Evolutionary conservation across 2,888 invertebrate genomes (phyloP), one percentile per base, ranked within the genome.

Genomic region (Andrena bicolor): DNA sequence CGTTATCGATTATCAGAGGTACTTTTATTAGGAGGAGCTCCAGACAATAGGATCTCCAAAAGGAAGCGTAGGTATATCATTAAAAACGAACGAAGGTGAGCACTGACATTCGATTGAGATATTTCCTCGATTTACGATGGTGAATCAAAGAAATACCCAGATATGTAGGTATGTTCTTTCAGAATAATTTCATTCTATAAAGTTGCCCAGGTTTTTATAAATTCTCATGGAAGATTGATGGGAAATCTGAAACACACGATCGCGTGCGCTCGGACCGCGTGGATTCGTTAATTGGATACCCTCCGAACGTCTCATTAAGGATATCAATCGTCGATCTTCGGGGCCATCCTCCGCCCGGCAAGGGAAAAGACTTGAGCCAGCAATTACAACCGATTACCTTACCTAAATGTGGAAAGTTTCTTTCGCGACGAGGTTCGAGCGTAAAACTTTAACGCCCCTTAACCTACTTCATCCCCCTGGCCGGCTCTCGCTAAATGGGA

Each of bases 71-170:
- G 10, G 35, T 32, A 53, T 2, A 8, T 53, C 53, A 7, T 16
- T 49, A 49, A 49, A 49, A 49, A 2, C 7, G n/a, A 49, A 16
- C 7, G 20, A 51, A n/a, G 20, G 51, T 51, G 49, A 20, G 6
- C 5, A 8, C 10, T 23, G 0, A 20, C 23, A 32, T 51, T 51
- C 53, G 26, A 73, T 58, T 13, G 30, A 1, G 7, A 10, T 5
- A n/a, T 23, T 58, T n/a, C 5, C 53, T 8, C 35, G 41, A 41
- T 20, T 61, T 28, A 30, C 6, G 8, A 23, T 20, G 73, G 53
- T 4, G 65, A 66, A 68, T 80, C 48, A 16, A 66, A 68, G 23
- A 26, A 20, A 1, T 80, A 80, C 69, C 51, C 8, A n/a, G n/a
- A 32, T 1, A 41, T 3, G 13, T 35, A 10, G 0, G 3, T 35